Conservation (phyloP, 1,140 invertebrate genomes). For the Philopotamus ludificatus region DNA sequence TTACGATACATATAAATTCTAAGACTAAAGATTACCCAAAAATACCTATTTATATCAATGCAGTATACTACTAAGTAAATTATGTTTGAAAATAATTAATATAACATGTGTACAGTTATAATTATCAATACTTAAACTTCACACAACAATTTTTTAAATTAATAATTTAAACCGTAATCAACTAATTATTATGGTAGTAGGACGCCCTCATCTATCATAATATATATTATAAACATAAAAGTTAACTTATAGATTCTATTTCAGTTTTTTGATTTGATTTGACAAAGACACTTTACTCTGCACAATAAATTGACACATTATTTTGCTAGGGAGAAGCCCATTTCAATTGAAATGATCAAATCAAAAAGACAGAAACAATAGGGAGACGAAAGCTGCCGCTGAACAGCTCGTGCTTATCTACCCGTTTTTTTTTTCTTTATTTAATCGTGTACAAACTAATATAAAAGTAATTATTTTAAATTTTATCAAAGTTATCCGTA, state of each 20-base stretch:
- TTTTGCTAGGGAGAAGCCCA: constrained; percentile 12
- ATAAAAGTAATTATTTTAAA: constrained; percentile 43
- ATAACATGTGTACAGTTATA: constrained; percentile 43
- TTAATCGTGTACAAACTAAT: constrained; percentile 50
- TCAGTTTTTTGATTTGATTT: constrained; percentile 39
- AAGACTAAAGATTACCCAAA: constrained; percentile 56
- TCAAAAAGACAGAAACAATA: constrained; percentile 33
- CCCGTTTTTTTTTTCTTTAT: constrained; percentile 44
- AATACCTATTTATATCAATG: constrained; percentile 55
- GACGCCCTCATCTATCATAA: constrained; percentile 58
- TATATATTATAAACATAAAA: constrained; percentile 57
- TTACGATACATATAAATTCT: constrained; percentile 49
- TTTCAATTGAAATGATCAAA: constrained; percentile 31
- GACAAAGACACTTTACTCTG: constrained; percentile 23
- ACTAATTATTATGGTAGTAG: constrained; percentile 59
- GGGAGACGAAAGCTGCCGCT: constrained; percentile 19
- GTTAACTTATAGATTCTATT: constrained; percentile 48
- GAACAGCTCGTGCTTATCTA: constrained; percentile 13
- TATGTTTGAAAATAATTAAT: constrained; percentile 37
- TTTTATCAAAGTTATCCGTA: constrained; percentile 41
- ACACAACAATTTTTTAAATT: constrained; percentile 49
- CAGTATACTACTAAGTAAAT: constrained; percentile 37
- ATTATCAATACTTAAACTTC: constrained; percentile 47
- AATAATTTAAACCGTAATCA: constrained; percentile 60
- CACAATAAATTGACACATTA: constrained; percentile 35